Evolutionary conservation across 1,140 invertebrate genomes (phyloP).

Genomic region (Melitaea cinxia): DNA sequence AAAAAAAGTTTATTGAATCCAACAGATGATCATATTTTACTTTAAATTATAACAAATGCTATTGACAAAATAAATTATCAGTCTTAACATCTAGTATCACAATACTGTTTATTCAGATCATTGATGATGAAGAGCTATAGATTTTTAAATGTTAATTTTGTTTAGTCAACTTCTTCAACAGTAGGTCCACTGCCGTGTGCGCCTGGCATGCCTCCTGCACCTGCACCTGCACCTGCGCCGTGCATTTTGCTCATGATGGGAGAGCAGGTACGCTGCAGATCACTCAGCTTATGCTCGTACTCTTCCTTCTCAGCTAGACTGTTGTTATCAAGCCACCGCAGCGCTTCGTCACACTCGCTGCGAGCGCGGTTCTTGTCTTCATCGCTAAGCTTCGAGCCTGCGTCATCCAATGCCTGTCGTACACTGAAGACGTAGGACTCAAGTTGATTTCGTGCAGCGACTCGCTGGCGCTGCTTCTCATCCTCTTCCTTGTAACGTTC

Average conservation of each 20-base stretch:
- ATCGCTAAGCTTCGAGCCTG: constrained; percentile 80
- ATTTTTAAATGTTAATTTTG: constrained; percentile 3
- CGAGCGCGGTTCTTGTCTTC: constrained; percentile 84
- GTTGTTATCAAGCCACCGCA: constrained; percentile 84
- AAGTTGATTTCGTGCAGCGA: constrained; percentile 89
- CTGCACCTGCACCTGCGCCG: constrained; percentile 66
- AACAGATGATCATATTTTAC: constrained; percentile 34
- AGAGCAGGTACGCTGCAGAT: constrained; percentile 86
- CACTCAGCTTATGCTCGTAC: constrained; percentile 88
- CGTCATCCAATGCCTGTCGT: constrained; percentile 84
- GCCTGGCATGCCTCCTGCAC: constrained; percentile 22
- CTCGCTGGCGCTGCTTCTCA: constrained; percentile 85
- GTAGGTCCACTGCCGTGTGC: constrained; percentile 43
- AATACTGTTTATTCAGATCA: constrained; percentile 15
- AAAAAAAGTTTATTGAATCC: not conserved
- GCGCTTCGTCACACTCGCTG: constrained; percentile 81
- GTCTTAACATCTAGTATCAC: constrained; percentile 50
- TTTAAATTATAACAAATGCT: not conserved
- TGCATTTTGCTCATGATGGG: constrained; percentile 91
- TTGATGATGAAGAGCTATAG: not conserved
- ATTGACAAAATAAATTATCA: constrained; percentile 45
- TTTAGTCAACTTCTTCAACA: constrained; percentile 53
- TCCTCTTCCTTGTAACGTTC: constrained; percentile 87
- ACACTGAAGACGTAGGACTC: constrained; percentile 92
- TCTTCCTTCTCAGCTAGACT: too few species aligned